Evolutionary conservation across 2,797 vertebrate genomes (phyloP).

Genomic region (Acrossocheilus wenchowensis): DNA sequence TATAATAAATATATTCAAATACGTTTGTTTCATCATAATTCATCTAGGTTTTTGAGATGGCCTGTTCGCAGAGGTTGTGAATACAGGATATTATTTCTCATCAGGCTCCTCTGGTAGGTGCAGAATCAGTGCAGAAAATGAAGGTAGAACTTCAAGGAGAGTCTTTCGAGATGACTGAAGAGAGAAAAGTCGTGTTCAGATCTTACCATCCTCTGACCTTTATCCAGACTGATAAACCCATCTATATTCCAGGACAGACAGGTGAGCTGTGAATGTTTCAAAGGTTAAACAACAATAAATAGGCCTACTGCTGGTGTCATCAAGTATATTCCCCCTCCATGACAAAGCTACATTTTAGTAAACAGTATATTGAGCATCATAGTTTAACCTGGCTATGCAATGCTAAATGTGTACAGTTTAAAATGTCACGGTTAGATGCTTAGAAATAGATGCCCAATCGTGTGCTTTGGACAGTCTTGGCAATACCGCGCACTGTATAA

Average conservation of each 20-base stretch:
- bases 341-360: too few species aligned
- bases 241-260: conserved; percentile 72
- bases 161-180: conserved; percentile 73
- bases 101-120: conserved; percentile 66
- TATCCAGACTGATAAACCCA: conserved; percentile 88
- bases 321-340: too few species aligned
- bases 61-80: not conserved
- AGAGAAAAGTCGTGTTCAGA: conserved; percentile 76
- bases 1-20: not conserved
- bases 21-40: not conserved
- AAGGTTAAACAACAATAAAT: conserved; percentile 66
- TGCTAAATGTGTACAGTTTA: too few species aligned
- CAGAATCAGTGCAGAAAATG: conserved; percentile 48
- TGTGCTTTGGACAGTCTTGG: too few species aligned
- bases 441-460: too few species aligned
- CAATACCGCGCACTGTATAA: too few species aligned
- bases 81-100: not conserved
- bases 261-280: conserved; percentile 65
- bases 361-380: too few species aligned
- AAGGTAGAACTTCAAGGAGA: conserved; percentile 75
- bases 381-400: too few species aligned
- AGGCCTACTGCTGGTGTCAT: not conserved
- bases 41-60: not conserved
- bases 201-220: conserved; percentile 73
- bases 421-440: too few species aligned